Evolutionary conservation across 2,888 invertebrate species (phyloP).

Genomic region (Monoplex corrugatus): DNA sequence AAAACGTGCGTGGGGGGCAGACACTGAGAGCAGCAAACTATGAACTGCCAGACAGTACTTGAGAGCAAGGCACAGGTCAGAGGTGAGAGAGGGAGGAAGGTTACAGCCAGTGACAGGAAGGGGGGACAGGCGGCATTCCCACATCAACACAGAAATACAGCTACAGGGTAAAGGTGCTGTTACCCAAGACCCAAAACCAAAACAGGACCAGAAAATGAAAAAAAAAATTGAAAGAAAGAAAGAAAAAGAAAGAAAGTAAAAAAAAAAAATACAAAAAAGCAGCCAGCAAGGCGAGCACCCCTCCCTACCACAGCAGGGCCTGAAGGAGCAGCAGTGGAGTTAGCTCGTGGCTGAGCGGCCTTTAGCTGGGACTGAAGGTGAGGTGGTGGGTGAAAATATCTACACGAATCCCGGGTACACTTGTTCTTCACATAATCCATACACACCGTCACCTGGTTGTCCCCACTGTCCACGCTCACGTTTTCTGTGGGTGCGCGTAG

Average conservation of each 20-base stretch:
- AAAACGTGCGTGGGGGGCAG: too few relatives aligned
- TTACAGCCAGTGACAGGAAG: too few relatives aligned
- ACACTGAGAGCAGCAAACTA: too few relatives aligned
- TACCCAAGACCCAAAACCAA: too few relatives aligned
- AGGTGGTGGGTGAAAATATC: conserved; percentile 99
- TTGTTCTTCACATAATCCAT: conserved; percentile 93
- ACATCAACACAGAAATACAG: too few relatives aligned
- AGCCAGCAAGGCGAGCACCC: neutral
- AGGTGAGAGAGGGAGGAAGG: too few relatives aligned
- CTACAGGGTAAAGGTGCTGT: too few relatives aligned
- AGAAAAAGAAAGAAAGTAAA: neutral
- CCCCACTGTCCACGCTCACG: conserved; percentile 94
- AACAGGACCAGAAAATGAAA: too few relatives aligned
- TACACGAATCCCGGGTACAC: conserved; percentile 99
- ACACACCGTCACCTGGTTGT: conserved; percentile 99
- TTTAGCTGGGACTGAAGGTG: conserved; percentile 90
- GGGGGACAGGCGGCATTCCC: too few relatives aligned
- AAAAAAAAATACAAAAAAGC: neutral
- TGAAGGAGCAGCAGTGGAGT: conserved; percentile 61
- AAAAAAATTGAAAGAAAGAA: neutral
- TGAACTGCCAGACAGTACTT: too few relatives aligned
- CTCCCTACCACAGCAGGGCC: conserved; percentile 31
- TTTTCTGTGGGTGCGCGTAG: conserved; percentile 98
- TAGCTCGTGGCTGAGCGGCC: conserved; percentile 87
- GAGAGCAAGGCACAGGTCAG: too few relatives aligned